Conservation (phyloP, 2,888 invertebrate genomes). For the Scaptomyza flava region DNA sequence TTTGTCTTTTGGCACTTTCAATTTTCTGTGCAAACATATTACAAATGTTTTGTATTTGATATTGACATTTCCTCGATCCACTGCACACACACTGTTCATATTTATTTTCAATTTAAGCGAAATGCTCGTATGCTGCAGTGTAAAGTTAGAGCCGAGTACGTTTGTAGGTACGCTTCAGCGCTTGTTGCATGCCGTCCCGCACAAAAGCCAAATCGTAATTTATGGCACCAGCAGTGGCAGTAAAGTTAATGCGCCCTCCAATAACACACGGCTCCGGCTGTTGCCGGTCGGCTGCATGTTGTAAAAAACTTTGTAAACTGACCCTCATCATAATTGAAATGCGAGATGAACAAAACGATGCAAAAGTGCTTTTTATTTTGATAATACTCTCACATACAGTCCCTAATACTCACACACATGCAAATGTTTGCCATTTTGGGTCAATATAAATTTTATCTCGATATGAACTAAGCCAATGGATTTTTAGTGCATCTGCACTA, state of each 20-base stretch:
- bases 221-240: constrained; percentile 53
- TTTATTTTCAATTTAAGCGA: constrained; percentile 69
- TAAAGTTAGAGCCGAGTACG: constrained; percentile 13
- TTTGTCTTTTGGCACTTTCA: constrained; percentile 20
- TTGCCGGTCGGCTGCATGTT: constrained; percentile 16
- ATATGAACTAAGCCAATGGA: constrained; percentile 34
- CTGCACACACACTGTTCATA: constrained; percentile 26
- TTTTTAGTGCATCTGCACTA: constrained; percentile 17
- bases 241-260: constrained; percentile 60
- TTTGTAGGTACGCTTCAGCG: constrained; percentile 1
- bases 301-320: constrained; percentile 50
- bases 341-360: constrained; percentile 57
- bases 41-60: constrained; percentile 34
- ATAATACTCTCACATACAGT: constrained; percentile 29
- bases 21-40: constrained; percentile 17
- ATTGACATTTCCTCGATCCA: constrained; percentile 54
- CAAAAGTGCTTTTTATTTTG: constrained; percentile 35
- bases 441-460: constrained; percentile 35
- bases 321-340: constrained; percentile 73
- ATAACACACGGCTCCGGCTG: constrained; percentile 5
- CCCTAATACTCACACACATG: neutral
- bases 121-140: constrained; percentile 51
- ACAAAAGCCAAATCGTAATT: constrained; percentile 49
- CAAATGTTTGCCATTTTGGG: constrained; percentile 27
- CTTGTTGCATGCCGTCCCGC: constrained; percentile 59